Conservation (phyloP, 1,140 invertebrate species). For the Eriosoma lanigerum region DNA sequence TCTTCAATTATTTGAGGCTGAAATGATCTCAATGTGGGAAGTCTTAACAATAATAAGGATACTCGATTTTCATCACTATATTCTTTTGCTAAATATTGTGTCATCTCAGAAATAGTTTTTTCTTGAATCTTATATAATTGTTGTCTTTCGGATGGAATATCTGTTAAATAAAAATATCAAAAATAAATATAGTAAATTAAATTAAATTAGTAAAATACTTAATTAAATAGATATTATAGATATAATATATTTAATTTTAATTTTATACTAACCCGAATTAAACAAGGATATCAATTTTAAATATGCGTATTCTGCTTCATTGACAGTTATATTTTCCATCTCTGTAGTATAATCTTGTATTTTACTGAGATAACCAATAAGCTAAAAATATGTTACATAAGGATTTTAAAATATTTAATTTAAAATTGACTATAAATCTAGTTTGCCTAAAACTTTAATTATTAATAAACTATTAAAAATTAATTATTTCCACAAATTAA, state of each 20-base stretch:
- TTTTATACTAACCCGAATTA: constrained; percentile 63
- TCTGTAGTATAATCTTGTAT: constrained; percentile 80
- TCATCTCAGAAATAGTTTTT: constrained; percentile 71
- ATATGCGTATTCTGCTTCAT: constrained; percentile 85
- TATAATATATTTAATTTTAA: neutral
- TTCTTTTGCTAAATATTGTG: constrained; percentile 63
- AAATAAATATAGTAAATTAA: too few species aligned
- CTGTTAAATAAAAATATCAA: constrained; percentile 56
- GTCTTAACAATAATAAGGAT: constrained; percentile 70
- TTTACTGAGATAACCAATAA: constrained; percentile 79
- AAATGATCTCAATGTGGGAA: constrained; percentile 77
- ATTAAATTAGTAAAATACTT: too few species aligned
- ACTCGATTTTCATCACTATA: constrained; percentile 64
- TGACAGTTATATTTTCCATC: constrained; percentile 74
- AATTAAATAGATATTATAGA: neutral
- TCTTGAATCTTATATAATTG: constrained; percentile 73
- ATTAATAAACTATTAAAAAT: too few species aligned
- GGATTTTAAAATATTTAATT: neutral
- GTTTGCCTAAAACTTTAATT: neutral
- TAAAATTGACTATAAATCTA: too few species aligned
- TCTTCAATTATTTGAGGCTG: constrained; percentile 82
- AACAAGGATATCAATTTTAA: constrained; percentile 86
- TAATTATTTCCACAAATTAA: too few species aligned
- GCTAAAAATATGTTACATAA: constrained; percentile 56
- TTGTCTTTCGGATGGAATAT: constrained; percentile 59